These are phyloP conservation scores for Chiridota heheva DNA, from an alignment of 35 echinoderm and acorn worm species.

Conservation along the genomic window DNA sequence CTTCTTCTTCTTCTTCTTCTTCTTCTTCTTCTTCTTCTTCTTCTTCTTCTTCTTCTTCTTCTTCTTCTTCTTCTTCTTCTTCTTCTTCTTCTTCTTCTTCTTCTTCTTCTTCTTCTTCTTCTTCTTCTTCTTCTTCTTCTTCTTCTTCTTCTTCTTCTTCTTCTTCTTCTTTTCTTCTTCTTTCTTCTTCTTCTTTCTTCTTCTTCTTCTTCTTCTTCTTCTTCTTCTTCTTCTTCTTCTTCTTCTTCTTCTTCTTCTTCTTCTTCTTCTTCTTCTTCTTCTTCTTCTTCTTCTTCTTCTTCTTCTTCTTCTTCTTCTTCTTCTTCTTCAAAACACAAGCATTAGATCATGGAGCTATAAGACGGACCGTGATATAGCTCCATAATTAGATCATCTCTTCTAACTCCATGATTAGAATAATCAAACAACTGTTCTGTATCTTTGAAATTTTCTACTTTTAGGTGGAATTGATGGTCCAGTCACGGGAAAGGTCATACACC, in stretches of 20 bases:
- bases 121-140: slow-evolving; percentile 1
- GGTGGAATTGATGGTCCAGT: too few species aligned
- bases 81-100: not conserved
- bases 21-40: slow-evolving; percentile 8
- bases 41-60: not conserved
- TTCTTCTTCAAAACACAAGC: not conserved
- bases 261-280: slow-evolving; percentile 2
- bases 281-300: slow-evolving; percentile 8
- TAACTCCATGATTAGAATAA: too few species aligned
- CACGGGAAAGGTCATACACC: too few species aligned
- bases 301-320: slow-evolving; percentile 8
- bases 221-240: not conserved
- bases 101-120: not conserved
- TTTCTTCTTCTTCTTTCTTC: not conserved
- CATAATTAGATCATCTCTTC: too few species aligned
- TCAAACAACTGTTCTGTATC: too few species aligned
- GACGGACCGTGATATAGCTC: too few species aligned
- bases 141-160: slow-evolving; percentile 5
- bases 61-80: slow-evolving; percentile 8
- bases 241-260: not conserved
- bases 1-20: slow-evolving; percentile 8
- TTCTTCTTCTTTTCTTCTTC: not conserved
- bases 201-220: not conserved
- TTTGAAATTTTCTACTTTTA: too few species aligned
- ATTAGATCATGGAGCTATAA: not conserved